Percentiles rank a stretch among this genome's conserved stretches.
These are phyloP conservation scores for Coenobita brevimanus DNA, from an alignment of 1,140 invertebrate genomes.

Conservation along the genomic window DNA sequence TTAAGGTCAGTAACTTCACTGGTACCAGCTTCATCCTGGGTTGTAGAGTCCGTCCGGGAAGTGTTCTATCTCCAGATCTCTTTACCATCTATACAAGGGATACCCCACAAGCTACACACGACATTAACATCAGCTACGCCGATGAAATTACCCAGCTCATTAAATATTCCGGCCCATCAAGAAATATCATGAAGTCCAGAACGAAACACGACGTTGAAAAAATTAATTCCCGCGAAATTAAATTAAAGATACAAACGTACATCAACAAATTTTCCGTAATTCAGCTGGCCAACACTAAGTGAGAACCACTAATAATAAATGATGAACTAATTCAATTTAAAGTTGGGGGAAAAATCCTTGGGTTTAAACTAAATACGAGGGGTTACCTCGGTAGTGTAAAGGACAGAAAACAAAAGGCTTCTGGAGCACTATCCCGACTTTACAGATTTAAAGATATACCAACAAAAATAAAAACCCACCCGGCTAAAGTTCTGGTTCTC, in stretches of 20 bases:
- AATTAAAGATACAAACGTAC: background rate
- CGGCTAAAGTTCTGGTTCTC: background rate
- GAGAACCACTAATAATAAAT: background rate
- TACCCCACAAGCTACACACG: background rate
- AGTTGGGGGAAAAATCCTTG: background rate
- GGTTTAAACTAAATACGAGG: background rate
- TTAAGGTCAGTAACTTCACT: too few species aligned
- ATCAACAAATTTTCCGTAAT: conserved; percentile 5
- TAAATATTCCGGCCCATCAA: background rate
- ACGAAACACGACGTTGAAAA: background rate
- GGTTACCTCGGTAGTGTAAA: background rate
- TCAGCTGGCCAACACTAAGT: background rate
- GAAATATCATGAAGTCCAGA: background rate
- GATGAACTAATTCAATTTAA: background rate
- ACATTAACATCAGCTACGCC: background rate
- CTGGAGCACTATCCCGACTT: background rate
- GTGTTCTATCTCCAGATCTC: too few species aligned
- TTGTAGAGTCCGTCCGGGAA: too few species aligned
- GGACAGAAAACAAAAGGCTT: background rate
- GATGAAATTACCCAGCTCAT: background rate
- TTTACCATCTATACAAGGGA: background rate
- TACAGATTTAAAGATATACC: background rate
- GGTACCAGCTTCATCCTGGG: too few species aligned
- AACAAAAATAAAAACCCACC: background rate
- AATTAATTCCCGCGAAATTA: background rate